Evolutionary conservation across 1,140 invertebrate genomes (phyloP).

Genomic region (Drosophila punjabiensis): DNA sequence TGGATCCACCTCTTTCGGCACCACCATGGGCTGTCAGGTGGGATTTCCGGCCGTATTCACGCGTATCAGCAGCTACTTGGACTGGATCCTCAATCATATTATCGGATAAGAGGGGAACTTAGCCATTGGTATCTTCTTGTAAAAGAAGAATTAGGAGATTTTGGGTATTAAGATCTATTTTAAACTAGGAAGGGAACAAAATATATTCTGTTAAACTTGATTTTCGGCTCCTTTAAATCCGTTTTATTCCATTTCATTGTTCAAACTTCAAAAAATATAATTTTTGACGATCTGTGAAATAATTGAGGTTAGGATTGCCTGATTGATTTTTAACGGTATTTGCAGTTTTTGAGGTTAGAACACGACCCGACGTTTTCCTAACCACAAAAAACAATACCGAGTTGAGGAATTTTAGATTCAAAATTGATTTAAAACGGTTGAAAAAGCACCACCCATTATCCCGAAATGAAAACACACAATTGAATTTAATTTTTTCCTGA

Average conservation of each 20-base stretch:
- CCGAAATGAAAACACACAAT: slow-evolving; percentile 5
- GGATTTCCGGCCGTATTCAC: slow-evolving; percentile 86
- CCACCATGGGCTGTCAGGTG: slow-evolving; percentile 85
- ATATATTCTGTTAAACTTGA: background rate
- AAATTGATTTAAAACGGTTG: too few species aligned
- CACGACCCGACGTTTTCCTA: too few species aligned
- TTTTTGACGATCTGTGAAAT: too few species aligned
- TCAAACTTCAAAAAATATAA: too few species aligned
- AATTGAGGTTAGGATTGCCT: too few species aligned
- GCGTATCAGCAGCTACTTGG: slow-evolving; percentile 86
- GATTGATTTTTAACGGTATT: too few species aligned
- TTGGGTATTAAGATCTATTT: background rate
- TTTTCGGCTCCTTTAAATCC: background rate
- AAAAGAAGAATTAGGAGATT: background rate
- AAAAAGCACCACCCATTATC: background rate
- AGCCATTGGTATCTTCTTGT: too few species aligned
- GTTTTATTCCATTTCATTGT: too few species aligned
- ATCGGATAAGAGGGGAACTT: background rate
- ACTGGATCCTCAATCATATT: slow-evolving; percentile 85
- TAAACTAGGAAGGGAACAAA: background rate
- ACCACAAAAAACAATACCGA: too few species aligned
- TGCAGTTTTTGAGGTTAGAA: too few species aligned
- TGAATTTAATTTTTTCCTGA: slow-evolving; percentile 65
- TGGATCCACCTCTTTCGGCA: slow-evolving; percentile 86
- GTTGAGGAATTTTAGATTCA: too few species aligned